Conservation (phyloP, 1,140 invertebrate genomes). For the Drosophila saltans region DNA sequence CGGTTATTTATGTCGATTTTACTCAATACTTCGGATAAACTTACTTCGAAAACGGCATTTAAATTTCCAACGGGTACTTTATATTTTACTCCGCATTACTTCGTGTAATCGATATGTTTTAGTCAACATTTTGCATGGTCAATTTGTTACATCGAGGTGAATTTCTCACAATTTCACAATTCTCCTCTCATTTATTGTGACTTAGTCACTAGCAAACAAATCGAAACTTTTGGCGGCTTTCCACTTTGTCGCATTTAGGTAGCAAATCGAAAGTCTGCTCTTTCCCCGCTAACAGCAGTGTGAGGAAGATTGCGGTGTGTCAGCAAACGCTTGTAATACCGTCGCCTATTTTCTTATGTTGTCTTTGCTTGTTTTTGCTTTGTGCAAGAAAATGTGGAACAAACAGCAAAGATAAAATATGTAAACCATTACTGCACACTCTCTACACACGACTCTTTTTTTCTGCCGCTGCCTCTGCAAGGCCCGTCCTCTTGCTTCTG, state of each 20-base stretch:
- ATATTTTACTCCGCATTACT: neutral
- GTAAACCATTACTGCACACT: conserved; percentile 63
- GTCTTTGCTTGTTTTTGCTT: neutral
- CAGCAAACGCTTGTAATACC: conserved; percentile 57
- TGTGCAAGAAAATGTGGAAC: conserved; percentile 67
- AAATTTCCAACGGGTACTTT: no score
- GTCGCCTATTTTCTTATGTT: conserved; percentile 45
- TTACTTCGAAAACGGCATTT: no score
- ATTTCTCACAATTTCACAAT: no score
- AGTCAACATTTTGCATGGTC: neutral
- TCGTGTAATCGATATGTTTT: neutral
- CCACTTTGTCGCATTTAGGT: conserved; percentile 70
- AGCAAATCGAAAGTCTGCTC: conserved; percentile 64
- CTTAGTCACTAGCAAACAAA: conserved; percentile 46
- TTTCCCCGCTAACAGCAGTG: conserved; percentile 32
- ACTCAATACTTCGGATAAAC: no score
- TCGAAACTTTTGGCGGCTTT: conserved; percentile 68
- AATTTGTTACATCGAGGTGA: no score
- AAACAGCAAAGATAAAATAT: neutral
- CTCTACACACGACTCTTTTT: no score
- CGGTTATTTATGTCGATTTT: no score
- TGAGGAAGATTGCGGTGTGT: conserved; percentile 30
- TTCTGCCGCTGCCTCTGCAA: no score
- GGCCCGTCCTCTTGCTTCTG: no score
- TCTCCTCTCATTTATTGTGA: no score